These are phyloP conservation scores for Sphenodon punctatus DNA, from an alignment of 2,797 vertebrate genomes.

Conservation along the genomic window DNA sequence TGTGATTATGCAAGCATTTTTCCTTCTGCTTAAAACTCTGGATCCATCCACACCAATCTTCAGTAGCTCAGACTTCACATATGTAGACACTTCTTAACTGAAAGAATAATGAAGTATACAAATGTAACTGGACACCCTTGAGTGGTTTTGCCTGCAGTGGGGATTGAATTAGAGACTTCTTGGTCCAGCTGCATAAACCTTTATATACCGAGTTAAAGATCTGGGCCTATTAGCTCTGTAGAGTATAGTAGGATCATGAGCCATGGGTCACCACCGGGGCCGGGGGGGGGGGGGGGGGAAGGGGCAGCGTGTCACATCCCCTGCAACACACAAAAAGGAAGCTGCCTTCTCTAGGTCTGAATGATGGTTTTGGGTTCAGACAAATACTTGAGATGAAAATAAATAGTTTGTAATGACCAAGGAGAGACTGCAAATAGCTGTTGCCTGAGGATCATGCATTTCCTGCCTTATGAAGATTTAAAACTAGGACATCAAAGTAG, in stretches of 20 bases:
- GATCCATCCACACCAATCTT: background rate
- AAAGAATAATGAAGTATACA: background rate
- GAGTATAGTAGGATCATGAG: too few relatives aligned
- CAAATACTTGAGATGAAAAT: background rate
- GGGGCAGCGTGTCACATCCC: too few relatives aligned
- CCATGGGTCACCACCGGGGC: too few relatives aligned
- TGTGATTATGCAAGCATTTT: background rate
- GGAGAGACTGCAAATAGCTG: background rate
- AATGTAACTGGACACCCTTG: too few relatives aligned
- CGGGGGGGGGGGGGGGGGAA: too few relatives aligned
- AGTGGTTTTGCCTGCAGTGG: too few relatives aligned
- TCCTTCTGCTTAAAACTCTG: background rate
- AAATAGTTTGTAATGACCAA: background rate
- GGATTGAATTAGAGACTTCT: too few relatives aligned
- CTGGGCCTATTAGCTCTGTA: too few relatives aligned
- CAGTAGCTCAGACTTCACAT: background rate
- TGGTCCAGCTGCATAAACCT: too few relatives aligned
- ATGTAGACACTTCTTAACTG: background rate
- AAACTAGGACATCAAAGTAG: background rate
- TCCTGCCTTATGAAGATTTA: background rate
- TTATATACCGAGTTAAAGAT: too few relatives aligned
- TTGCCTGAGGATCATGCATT: background rate
- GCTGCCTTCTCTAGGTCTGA: background rate
- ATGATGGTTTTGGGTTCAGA: constrained; percentile 1
- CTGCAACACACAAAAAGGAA: background rate